phyloP scores from a whole-genome alignment of 64 coral and sea anemone species.

The Exaiptasia diaphana region DNA sequence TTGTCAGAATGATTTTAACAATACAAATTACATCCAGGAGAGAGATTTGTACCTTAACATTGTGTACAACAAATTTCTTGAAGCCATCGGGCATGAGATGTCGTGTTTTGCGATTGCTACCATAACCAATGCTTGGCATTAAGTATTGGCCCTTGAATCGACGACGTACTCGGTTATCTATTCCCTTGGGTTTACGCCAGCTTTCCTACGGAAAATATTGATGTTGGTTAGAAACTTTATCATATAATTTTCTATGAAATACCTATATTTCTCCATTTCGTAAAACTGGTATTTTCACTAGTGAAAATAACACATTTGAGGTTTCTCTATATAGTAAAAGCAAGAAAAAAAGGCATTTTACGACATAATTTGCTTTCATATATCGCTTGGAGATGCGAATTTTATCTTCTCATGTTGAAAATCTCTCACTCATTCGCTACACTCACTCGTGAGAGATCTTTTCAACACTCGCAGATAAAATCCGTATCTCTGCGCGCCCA shows the following conservation, averaged over 20 bases:
- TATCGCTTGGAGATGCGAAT: background rate
- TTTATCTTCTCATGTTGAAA: too few relatives aligned
- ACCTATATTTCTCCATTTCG: background rate
- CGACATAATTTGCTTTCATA: background rate
- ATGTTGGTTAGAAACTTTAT: too few relatives aligned
- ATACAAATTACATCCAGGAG: background rate
- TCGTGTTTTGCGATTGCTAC: conserved; percentile 92
- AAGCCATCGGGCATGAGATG: conserved; percentile 93
- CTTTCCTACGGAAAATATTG: too few relatives aligned
- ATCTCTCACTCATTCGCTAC: too few relatives aligned
- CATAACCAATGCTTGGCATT: conserved; percentile 98
- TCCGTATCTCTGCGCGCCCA: too few relatives aligned
- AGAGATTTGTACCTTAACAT: conserved; percentile 63
- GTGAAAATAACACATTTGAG: background rate
- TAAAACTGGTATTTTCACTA: background rate
- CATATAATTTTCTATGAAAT: background rate
- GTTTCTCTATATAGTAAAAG: background rate
- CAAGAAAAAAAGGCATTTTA: background rate
- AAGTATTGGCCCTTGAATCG: conserved; percentile 87
- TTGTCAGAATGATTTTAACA: too few relatives aligned
- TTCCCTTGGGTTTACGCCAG: conserved; percentile 99
- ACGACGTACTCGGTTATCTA: conserved; percentile 96
- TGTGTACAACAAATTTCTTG: conserved; percentile 92
- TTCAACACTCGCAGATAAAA: too few relatives aligned
- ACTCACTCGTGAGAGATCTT: too few relatives aligned